Evolutionary conservation across 2,797 vertebrate species (phyloP), one percentile per base, ranked within the genome.

Genomic region (Thripadectes ignobilis): DNA sequence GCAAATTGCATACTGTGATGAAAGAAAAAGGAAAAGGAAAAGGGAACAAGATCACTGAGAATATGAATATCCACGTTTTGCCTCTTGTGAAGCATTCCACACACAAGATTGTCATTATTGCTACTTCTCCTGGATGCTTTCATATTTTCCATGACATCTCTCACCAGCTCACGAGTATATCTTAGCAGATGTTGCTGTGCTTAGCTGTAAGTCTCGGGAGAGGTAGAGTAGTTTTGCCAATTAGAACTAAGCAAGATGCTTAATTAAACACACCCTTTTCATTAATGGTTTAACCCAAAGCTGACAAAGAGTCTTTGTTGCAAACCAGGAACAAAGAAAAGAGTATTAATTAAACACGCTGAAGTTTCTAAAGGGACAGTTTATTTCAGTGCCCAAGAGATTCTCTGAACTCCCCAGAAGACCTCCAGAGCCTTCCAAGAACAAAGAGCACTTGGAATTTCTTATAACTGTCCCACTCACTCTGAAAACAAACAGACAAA

Each of bases 231-330:
- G 73, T 92, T 93, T 72, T 89, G 85, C 85, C 96, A 97, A 98
- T 97, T 98, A 97, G 95, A 97, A 95, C 95, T 88, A 97, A 93
- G 88, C 74, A 97, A 72, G 46, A 59, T 80, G 90, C 94, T 97
- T 97, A 97, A 97, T 94, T 97, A 97, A 48, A 93, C 88, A 91
- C 91, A 95, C 77, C 82, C 77, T 88, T 88, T 89, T 93, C 78
- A 71, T 91, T 91, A 89, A 91, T 67, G 86, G 71, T 96, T 95
- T 95, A 95, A 96, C 32, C 58, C 82, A 80, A 86, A 88, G 58
- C 76, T 94, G 77, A 85, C 80, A 94, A 71, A 92, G 52, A 87
- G 49, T 27, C 75, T 85, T 94, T 84, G 82, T 77, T 78, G 52
- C 29, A 92, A 96, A 92, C 43, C 48, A 30, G 14, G 52, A 96